Evolutionary conservation across 2,888 invertebrate genomes (phyloP).

Genomic region (Ophioninae sp.): DNA sequence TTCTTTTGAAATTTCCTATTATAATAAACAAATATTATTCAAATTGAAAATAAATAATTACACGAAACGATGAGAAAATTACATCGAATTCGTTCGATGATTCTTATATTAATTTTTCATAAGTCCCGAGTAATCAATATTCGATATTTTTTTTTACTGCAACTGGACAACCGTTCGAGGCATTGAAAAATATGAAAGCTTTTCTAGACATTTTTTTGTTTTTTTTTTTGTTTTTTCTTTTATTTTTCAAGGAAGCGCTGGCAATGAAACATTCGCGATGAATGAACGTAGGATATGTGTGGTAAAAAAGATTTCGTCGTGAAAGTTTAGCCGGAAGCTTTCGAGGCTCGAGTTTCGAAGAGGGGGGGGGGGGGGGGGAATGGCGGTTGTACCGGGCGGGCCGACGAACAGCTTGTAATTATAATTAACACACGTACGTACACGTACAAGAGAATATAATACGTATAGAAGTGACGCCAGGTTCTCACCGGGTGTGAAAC

Average conservation of each 20-base stretch:
- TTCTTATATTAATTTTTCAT: no score
- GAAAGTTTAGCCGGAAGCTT: constrained; percentile 36
- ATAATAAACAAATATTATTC: no score
- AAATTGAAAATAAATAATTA: no score
- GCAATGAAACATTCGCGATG: constrained; percentile 26
- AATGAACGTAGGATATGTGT: constrained; percentile 26
- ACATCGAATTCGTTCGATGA: no score
- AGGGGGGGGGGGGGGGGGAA: background rate
- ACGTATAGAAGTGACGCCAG: constrained; percentile 6
- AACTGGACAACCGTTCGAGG: background rate
- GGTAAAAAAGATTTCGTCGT: constrained; percentile 33
- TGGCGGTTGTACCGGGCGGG: constrained; percentile 22
- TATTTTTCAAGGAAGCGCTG: background rate
- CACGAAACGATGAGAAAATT: no score
- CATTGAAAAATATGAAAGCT: constrained; percentile 3
- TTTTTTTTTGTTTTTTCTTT: no score
- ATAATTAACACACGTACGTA: constrained; percentile 49
- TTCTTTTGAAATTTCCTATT: no score
- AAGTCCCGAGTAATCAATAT: no score
- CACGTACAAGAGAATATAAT: background rate
- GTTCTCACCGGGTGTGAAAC: constrained; percentile 16
- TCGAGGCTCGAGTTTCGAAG: background rate
- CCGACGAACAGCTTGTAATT: constrained; percentile 53
- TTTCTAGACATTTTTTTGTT: background rate
- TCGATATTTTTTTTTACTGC: no score